These are phyloP conservation scores for Sisyra terminalis DNA, from an alignment of 2,888 invertebrate genomes.

Conservation along the genomic window DNA sequence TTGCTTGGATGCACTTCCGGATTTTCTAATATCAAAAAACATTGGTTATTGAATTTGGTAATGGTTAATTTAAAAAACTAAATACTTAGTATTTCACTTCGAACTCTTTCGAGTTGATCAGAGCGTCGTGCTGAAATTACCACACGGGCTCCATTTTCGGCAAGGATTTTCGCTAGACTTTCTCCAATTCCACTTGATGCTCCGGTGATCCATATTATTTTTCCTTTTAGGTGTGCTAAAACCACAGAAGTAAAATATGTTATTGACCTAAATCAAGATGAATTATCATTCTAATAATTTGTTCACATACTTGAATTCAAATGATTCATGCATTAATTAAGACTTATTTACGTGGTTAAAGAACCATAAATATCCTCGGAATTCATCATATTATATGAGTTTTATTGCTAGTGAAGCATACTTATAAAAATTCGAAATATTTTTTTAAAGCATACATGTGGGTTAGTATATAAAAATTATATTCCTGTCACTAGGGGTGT, in stretches of 20 bases:
- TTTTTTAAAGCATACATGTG: too few relatives aligned
- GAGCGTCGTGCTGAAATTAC: constrained; percentile 49
- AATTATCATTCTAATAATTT: not conserved
- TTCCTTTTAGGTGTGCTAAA: constrained; percentile 36
- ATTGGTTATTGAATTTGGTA: too few relatives aligned
- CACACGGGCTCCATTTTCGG: constrained; percentile 46
- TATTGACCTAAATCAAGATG: not conserved
- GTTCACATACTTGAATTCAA: not conserved
- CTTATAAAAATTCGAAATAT: too few relatives aligned
- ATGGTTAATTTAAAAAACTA: too few relatives aligned
- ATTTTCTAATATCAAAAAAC: not conserved
- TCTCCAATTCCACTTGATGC: constrained; percentile 76
- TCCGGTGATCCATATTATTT: constrained; percentile 73
- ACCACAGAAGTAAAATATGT: constrained; percentile 8
- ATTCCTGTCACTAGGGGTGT: too few relatives aligned
- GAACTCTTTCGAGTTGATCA: constrained; percentile 45
- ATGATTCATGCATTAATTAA: not conserved
- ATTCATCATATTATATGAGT: not conserved
- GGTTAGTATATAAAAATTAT: too few relatives aligned
- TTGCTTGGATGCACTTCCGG: constrained; percentile 20
- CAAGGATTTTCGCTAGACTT: constrained; percentile 47
- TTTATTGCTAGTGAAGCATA: not conserved
- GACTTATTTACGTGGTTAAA: too few relatives aligned
- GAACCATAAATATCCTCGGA: too few relatives aligned
- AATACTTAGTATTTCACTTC: constrained; percentile 32